Evolutionary conservation across 1,140 invertebrate genomes (phyloP), one percentile per base, ranked within the genome.

Genomic region (Drosophila pachea): DNA sequence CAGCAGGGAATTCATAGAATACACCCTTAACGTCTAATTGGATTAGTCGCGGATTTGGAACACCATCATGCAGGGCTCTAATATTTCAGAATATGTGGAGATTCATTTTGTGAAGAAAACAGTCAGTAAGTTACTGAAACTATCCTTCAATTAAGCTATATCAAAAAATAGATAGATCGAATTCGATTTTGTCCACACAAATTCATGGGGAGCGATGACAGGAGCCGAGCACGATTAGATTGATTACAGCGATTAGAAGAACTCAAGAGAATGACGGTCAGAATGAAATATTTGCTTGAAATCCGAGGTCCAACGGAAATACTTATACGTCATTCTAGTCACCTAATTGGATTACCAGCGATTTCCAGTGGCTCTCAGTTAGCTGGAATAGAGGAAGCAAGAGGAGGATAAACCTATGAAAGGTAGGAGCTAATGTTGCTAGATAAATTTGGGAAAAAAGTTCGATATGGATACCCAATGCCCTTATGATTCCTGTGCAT

Each of bases 121-220:
- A 22, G 22, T 22, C 1, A 22, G 22, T 2, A 22, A 22, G 22
- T 22, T 22, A 22, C 22, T 22, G 22, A 22, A 22, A 22, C 1
- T 22, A 22, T 22, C 22, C 3, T 22, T 22, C 22, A 22, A 3
- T 3, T 22, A 22, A 22, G 22, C 22, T 22, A 22, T 22, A 22
- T 3, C 22, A 1, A 22, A 22, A 22, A 22, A 22, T 79, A 59
- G 72, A 79, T 78, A 76, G 48, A 72, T 79, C 75, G 64, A 68
- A 69, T 59, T 63, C 73, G 73, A 73, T 60, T 54, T 38, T 43
- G 64, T 49, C 54, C 42, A 14, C 55, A 65, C 14, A 56, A 5
- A 38, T 47, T 47, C 31, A 45, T 40, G 38, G 32, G 45, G 22
- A 7, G n/a, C 14, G 38, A 6, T 43, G 40, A 2, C 48, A 53